A percentile compares a stretch with the other conserved stretches of the same genome.
These are phyloP conservation scores for Atta texana DNA, from an alignment of 1,140 invertebrate genomes.

Conservation along the genomic window DNA sequence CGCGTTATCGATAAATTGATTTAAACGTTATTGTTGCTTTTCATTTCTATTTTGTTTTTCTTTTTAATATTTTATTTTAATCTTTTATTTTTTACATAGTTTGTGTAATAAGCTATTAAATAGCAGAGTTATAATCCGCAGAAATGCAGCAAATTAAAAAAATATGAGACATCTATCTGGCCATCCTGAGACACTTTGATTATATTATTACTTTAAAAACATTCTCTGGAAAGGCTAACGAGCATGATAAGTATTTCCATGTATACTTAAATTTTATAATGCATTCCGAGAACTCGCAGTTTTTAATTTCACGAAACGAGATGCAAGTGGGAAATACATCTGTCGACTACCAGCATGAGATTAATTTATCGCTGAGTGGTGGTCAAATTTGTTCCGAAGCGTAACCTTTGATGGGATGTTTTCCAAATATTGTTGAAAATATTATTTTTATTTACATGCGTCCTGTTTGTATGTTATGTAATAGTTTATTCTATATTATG, in stretches of 20 bases:
- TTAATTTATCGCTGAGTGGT: conserved; percentile 28
- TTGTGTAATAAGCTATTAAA: background rate
- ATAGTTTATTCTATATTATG: background rate
- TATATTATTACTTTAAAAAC: conserved; percentile 31
- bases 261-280: conserved; percentile 16
- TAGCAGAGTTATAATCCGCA: background rate
- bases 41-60: background rate
- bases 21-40: background rate
- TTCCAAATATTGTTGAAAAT: background rate
- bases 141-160: background rate
- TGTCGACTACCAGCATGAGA: background rate
- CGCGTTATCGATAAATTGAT: background rate
- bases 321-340: conserved; percentile 1
- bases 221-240: background rate
- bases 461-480: background rate
- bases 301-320: conserved; percentile 19
- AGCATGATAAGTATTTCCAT: conserved; percentile 18
- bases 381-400: conserved; percentile 1
- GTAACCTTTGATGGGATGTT: background rate
- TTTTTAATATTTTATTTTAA: conserved; percentile 16
- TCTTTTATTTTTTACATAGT: background rate
- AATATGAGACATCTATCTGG: background rate
- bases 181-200: background rate
- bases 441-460: background rate
- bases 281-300: conserved; percentile 19